Evolutionary conservation across 2,113 vertebrate genomes (phyloP).

Genomic region (Archocentrus centrarchus): DNA sequence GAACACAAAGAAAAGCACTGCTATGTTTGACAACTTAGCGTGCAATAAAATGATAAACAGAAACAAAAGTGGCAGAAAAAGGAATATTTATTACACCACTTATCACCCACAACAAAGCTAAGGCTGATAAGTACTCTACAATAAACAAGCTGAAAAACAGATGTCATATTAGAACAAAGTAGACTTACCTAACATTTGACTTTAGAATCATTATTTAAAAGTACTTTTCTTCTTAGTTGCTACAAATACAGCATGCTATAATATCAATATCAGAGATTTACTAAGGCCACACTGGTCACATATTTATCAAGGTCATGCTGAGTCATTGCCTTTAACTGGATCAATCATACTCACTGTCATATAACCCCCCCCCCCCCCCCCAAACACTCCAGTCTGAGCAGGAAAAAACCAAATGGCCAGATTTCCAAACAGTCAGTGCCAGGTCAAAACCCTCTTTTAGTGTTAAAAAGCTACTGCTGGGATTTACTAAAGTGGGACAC

Average conservation of each 20-base stretch:
- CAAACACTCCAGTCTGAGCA: not conserved
- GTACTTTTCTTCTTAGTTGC: too few relatives aligned
- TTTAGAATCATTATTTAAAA: too few relatives aligned
- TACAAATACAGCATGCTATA: not conserved
- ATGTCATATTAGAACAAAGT: not conserved
- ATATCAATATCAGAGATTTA: not conserved
- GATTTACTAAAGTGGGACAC: too few relatives aligned
- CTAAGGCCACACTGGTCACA: not conserved
- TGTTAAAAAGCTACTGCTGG: rapidly evolving
- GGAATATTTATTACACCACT: not conserved
- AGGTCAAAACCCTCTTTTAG: not conserved
- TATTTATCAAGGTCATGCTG: not conserved
- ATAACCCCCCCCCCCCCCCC: not conserved
- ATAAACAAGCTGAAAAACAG: not conserved
- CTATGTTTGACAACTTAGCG: constrained; percentile 1
- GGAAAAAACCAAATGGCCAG: not conserved
- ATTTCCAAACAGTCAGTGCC: not conserved
- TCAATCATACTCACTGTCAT: not conserved
- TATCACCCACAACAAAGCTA: not conserved
- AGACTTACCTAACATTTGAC: too few relatives aligned
- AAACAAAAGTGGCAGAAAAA: not conserved
- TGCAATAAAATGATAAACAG: not conserved
- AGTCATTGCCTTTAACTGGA: not conserved
- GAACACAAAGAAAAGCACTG: not conserved
- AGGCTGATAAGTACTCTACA: not conserved